These are phyloP conservation scores for Clytia hemisphaerica DNA, from an alignment of 30 jellyfish, hydroid and myxozoan species.

Conservation along the genomic window DNA sequence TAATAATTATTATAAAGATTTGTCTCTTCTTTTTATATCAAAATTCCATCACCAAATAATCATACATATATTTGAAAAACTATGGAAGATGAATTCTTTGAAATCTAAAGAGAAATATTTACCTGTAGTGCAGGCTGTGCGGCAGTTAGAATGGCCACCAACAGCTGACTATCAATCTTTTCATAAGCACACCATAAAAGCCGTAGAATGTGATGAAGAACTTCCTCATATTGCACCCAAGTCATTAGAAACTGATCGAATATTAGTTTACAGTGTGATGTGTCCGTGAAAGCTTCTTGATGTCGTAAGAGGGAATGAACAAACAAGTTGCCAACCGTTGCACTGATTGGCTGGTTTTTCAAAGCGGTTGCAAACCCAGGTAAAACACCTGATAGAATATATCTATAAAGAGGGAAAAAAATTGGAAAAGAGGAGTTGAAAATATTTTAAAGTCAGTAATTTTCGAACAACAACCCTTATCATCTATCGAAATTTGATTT, in stretches of 20 bases:
- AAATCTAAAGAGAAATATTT: neutral
- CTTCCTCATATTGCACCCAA: slow-evolving; percentile 63
- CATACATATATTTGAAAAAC: neutral
- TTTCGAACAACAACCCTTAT: neutral
- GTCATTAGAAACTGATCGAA: slow-evolving; percentile 63
- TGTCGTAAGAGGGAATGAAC: slow-evolving; percentile 43
- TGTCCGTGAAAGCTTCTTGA: slow-evolving; percentile 42
- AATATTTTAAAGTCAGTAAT: no score
- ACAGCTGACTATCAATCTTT: slow-evolving; percentile 51
- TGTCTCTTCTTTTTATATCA: neutral
- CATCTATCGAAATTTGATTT: neutral
- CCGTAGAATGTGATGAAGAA: slow-evolving; percentile 67
- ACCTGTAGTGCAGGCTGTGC: slow-evolving; percentile 82
- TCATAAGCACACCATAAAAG: slow-evolving; percentile 63
- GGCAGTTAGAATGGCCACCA: slow-evolving; percentile 64
- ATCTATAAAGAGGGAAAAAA: slow-evolving; percentile 12
- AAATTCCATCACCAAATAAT: neutral
- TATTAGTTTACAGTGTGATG: slow-evolving; percentile 43
- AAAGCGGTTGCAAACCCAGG: slow-evolving; percentile 48
- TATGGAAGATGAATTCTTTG: neutral
- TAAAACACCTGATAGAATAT: slow-evolving; percentile 29
- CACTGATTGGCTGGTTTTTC: slow-evolving; percentile 47
- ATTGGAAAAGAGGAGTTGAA: no score
- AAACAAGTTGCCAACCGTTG: slow-evolving; percentile 34
- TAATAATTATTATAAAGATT: no score